Evolutionary conservation across 2,797 vertebrate species (phyloP).

Genomic region (Paramormyrops hopkinsi): DNA sequence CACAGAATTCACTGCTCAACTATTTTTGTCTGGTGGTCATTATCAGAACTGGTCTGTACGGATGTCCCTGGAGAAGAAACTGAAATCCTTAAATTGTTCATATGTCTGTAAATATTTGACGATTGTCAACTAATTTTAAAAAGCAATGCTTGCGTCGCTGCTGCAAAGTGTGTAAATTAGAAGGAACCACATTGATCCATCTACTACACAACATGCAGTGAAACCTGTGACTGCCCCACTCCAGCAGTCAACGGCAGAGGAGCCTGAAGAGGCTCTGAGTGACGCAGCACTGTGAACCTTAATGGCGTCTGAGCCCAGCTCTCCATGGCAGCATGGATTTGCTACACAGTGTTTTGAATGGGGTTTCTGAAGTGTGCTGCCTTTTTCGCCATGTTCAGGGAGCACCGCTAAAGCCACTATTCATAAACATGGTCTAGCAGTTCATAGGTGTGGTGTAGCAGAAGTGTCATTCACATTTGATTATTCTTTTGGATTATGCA

Average conservation of each 20-base stretch:
- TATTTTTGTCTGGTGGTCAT: not conserved
- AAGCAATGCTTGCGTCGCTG: not conserved
- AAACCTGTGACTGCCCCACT: not conserved
- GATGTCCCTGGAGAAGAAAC: not conserved
- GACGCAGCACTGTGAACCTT: not conserved
- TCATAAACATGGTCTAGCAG: not conserved
- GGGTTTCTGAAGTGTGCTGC: not conserved
- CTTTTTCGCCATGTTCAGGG: not conserved
- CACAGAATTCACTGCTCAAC: not conserved
- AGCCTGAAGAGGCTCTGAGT: not conserved
- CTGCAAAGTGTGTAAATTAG: not conserved
- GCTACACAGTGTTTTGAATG: not conserved
- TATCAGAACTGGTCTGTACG: not conserved
- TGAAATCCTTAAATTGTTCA: not conserved
- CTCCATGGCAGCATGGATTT: not conserved
- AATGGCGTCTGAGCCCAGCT: not conserved
- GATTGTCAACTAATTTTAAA: not conserved
- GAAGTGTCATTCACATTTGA: not conserved
- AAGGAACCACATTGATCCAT: not conserved
- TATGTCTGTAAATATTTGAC: not conserved
- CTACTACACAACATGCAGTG: not conserved
- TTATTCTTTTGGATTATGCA: not conserved
- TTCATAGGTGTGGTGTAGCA: not conserved
- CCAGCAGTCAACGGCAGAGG: not conserved
- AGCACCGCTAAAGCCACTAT: not conserved